Percentiles rank a stretch among this genome's conserved stretches.
Evolutionary conservation across 2,113 vertebrate species (phyloP).

Genomic region (Cinclus mexicanus): DNA sequence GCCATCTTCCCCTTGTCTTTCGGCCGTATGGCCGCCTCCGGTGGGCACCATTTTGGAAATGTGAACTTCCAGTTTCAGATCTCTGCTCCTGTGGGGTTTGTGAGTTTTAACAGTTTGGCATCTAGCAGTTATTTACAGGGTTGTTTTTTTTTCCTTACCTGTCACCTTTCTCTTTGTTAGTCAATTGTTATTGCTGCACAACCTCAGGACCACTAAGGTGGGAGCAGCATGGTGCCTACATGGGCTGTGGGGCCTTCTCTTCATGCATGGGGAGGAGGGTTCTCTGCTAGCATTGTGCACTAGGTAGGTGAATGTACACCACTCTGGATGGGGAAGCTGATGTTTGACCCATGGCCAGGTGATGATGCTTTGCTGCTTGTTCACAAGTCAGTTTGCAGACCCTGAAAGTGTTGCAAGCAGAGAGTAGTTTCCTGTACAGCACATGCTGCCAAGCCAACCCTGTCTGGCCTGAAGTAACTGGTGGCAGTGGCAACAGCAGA

Average conservation of each 20-base stretch:
- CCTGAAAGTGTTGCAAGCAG: not conserved
- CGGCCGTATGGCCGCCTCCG: not conserved
- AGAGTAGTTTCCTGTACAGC: not conserved
- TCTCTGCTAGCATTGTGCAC: not conserved
- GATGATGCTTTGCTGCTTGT: not conserved
- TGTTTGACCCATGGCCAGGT: not conserved
- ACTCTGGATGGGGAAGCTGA: not conserved
- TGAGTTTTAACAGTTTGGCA: not conserved
- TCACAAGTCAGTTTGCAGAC: not conserved
- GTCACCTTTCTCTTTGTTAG: not conserved
- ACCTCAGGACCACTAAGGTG: not conserved
- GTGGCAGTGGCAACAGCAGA: not conserved
- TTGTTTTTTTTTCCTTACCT: not conserved
- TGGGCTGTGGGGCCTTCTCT: not conserved
- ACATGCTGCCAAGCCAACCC: not conserved
- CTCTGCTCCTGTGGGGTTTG: not conserved
- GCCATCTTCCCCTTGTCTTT: not conserved
- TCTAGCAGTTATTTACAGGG: not conserved
- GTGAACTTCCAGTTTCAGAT: not conserved
- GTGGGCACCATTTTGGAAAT: not conserved
- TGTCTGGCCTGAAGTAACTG: not conserved
- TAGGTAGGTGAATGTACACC: not conserved
- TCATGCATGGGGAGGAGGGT: not conserved
- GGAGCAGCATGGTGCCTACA: rapidly evolving
- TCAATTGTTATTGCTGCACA: not conserved